Base-by-base conservation (phyloP, 2,113 vertebrate species). In the Cyanoderma ruficeps region DNA sequence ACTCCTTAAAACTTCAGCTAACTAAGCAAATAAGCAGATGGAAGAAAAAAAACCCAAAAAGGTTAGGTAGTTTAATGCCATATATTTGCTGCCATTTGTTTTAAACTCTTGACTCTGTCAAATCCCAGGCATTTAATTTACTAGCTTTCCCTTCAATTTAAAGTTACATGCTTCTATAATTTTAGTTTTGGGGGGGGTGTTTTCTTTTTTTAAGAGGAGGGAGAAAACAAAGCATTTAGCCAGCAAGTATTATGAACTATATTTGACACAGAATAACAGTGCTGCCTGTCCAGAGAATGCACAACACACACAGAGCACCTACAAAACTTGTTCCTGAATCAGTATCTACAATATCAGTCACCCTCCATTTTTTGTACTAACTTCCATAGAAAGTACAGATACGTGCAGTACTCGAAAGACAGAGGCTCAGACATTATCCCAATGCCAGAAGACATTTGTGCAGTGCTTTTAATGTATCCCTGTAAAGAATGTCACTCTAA, bases 81-180 rank as follows among this genome's bases (percentile, higher is more conserved):
- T 69, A 19, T 55, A 90, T 87, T 91, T 72, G 33, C 67, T 75
- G 87, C 59, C 5, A 1, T 71, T 84, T 92, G 68, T 82, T 91
- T 94, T 89, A 83, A 88, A 57, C 18, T 82, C 78, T 33, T 76
- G 83, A 64, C 78, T 96, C 69, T 7, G n/a, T 67, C 27, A 91
- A 95, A 78, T 10, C 9, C 39, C 82, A 87, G 72, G 71, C 90
- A 65, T 87, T 89, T 91, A 60, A 83, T 84, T 96, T 90, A 72
- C 87, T 93, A 78, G 39, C 52, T 81, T 87, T 80, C 92, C 42
- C 78, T 87, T 83, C 70, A 93, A 94, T 94, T 96, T 83, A 39
- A 91, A 95, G 76, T 91, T 91, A 85, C 35, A 96, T 89, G 60
- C 52, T 87, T 69, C 91, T 78, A 1, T 92, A 96, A 96, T 96